A percentile compares a stretch with the other conserved stretches of the same genome.
Evolutionary conservation across 2,888 invertebrate species (phyloP).

Genomic region (Agonum fuliginosum): DNA sequence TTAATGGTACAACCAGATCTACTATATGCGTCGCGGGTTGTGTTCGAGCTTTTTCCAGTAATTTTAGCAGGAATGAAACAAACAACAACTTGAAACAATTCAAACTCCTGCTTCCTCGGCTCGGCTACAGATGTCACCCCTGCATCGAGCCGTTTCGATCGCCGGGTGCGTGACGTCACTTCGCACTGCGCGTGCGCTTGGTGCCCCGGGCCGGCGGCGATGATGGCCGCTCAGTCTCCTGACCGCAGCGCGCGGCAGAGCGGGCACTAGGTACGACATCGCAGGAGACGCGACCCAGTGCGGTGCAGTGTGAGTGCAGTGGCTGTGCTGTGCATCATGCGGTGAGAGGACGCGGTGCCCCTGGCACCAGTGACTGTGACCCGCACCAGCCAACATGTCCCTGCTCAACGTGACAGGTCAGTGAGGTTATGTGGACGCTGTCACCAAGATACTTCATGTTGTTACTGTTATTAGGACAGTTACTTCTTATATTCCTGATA

Average conservation of each 20-base stretch:
- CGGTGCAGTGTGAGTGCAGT: conserved; percentile 4
- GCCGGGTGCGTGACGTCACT: conserved; percentile 1
- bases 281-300: neutral
- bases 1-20: too few species aligned
- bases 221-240: neutral
- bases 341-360: conserved; percentile 23
- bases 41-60: too few species aligned
- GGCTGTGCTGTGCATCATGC: conserved; percentile 3
- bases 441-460: neutral
- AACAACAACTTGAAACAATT: too few species aligned
- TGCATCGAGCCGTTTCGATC: too few species aligned
- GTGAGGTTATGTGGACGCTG: conserved; percentile 23
- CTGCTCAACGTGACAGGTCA: conserved; percentile 57
- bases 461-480: neutral
- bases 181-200: neutral
- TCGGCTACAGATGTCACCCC: too few species aligned
- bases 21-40: too few species aligned
- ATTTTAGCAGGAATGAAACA: too few species aligned
- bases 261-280: neutral
- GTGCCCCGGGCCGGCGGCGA: neutral
- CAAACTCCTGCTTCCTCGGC: too few species aligned
- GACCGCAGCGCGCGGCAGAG: conserved; percentile 11
- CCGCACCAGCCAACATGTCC: conserved; percentile 40
- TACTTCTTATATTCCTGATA: too few species aligned
- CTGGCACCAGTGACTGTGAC: neutral